Percentiles rank a stretch among this genome's conserved stretches.
These are phyloP conservation scores for Mus caroli DNA, from an alignment of 2,797 vertebrate species.

Conservation along the genomic window DNA sequence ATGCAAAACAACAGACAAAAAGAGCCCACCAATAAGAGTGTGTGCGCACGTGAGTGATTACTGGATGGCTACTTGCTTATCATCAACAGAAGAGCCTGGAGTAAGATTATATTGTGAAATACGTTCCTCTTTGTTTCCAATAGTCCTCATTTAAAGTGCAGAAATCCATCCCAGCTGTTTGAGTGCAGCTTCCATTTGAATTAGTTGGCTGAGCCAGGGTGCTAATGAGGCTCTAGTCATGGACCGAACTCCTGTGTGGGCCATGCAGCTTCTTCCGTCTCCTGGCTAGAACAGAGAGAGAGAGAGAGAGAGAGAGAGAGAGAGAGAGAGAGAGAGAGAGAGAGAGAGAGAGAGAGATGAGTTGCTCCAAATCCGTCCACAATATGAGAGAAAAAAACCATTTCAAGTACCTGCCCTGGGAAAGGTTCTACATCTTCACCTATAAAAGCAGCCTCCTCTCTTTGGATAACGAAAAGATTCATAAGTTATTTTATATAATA, in stretches of 20 bases:
- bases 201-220: conserved; percentile 53
- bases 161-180: conserved; percentile 59
- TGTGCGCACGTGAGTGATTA: background rate
- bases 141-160: conserved; percentile 67
- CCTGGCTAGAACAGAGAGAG: conserved; percentile 12
- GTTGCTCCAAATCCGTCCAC: background rate
- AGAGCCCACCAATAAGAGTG: conserved; percentile 1
- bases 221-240: conserved; percentile 57
- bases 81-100: background rate
- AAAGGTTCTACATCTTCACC: conserved; percentile 48
- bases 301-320: background rate
- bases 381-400: conserved; percentile 27
- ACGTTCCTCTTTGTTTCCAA: conserved; percentile 54
- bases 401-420: conserved; percentile 18
- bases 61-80: conserved; percentile 43
- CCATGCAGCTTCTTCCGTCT: conserved; percentile 56
- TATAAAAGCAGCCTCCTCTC: conserved; percentile 38
- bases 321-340: background rate
- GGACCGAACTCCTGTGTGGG: conserved; percentile 19
- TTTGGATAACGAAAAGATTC: conserved; percentile 57
- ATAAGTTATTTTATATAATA: conserved; percentile 64
- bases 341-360: background rate
- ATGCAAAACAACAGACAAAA: background rate
- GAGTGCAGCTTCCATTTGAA: conserved; percentile 65
- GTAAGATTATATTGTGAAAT: conserved; percentile 44